A percentile compares a stretch with the other conserved stretches of the same genome.
Conservation (phyloP, 1,140 invertebrate genomes). For the Danaus melanippus region DNA sequence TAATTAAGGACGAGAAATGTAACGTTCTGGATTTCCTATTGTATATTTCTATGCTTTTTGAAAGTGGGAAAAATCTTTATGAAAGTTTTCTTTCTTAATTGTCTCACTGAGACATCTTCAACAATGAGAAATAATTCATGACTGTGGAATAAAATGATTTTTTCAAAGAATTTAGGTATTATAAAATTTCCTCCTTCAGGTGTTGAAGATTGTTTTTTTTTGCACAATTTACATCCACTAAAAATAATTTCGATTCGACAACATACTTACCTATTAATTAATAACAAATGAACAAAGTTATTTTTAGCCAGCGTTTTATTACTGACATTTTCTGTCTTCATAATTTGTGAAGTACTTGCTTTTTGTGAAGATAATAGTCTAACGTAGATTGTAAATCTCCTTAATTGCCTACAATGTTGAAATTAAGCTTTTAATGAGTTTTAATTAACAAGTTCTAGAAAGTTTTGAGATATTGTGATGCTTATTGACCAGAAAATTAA, state of each 20-base stretch:
- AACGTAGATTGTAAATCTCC: constrained; percentile 58
- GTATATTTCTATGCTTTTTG: neutral
- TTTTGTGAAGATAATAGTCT: constrained; percentile 47
- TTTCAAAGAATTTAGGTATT: too few relatives aligned
- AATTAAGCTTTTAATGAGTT: constrained; percentile 62
- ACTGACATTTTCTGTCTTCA: constrained; percentile 43
- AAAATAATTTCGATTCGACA: too few relatives aligned
- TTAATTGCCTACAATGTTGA: constrained; percentile 63
- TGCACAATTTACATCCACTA: too few relatives aligned
- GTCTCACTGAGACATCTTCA: too few relatives aligned
- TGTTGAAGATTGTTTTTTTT: too few relatives aligned
- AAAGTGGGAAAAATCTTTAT: too few relatives aligned
- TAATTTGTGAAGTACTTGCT: constrained; percentile 50
- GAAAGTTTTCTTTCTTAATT: too few relatives aligned
- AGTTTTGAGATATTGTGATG: constrained; percentile 10
- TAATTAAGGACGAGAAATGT: constrained; percentile 52
- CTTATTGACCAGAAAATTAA: too few relatives aligned
- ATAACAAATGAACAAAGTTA: constrained; percentile 11
- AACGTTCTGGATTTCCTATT: constrained; percentile 8
- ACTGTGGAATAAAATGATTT: too few relatives aligned
- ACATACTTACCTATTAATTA: neutral
- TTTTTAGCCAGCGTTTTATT: constrained; percentile 35
- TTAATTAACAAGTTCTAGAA: constrained; percentile 60
- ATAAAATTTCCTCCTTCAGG: too few relatives aligned
- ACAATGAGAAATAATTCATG: too few relatives aligned